Evolutionary conservation across 2,888 invertebrate species (phyloP), one percentile per base, ranked within the genome.

Genomic region (Oscheius sp.): DNA sequence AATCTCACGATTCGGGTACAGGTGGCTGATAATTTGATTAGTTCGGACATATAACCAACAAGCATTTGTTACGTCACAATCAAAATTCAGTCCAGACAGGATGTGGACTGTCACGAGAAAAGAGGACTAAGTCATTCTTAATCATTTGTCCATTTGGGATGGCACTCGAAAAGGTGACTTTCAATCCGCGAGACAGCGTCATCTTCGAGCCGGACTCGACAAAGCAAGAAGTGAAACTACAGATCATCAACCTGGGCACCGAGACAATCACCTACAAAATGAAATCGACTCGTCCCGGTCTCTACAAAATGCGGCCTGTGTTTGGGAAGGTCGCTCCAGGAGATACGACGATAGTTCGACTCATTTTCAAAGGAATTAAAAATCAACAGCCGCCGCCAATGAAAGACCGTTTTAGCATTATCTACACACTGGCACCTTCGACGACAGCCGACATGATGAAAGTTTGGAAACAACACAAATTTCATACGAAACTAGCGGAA

Each of bases 241-340:
- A n/a, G 24, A 56, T 74, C 45, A 47, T 36, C 49, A 75, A 75
- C 56, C 32, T 24, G 20, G 68, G 67, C 57, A 64, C 54, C 44
- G 28, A 45, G 33, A 28, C 73, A 3, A 51, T 76, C 59, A 76
- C 71, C 32, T 70, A 68, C 67, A 76, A 76, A 65, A 64, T 72
- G 68, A 74, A 74, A 62, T 65, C 68, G 9, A 76, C 74, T 44
- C 65, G 75, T 12, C 76, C 76, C n/a, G 51, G 64, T 8, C 32
- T 67, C 38, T 73, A 73, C 64, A 75, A 75, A 54, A 76, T 76
- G 76, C 67, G 74, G 8, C 76, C 76, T 5, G 76, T 76, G 22
- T 75, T 59, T 50, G 76, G 71, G 9, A 20, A 64, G 32, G 20
- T 75, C 6, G 1, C 8, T 59, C 20, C 33, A 45, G 65, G 32